Evolutionary conservation across 2,113 vertebrate species (phyloP).

Genomic region (Oophaga pumilio): DNA sequence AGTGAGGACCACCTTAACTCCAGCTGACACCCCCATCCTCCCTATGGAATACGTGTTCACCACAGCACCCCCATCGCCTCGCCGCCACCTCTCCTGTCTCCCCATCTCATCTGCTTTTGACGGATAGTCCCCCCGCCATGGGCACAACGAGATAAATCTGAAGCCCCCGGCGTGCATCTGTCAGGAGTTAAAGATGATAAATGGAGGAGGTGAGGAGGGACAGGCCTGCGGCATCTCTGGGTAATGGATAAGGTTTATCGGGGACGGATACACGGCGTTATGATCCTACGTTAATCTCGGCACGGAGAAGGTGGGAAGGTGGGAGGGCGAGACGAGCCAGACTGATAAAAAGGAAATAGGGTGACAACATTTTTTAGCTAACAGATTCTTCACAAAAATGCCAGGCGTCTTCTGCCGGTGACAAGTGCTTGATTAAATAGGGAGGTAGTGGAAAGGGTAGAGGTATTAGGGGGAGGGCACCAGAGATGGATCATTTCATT

Average conservation of each 20-base stretch:
- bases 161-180: conserved; percentile 79
- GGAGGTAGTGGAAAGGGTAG: conserved; percentile 70
- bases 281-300: conserved; percentile 78
- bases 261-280: conserved; percentile 69
- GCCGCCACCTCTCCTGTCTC: conserved; percentile 34
- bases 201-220: conserved; percentile 87
- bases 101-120: conserved; percentile 70
- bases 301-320: conserved; percentile 56
- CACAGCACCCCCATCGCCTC: conserved; percentile 28
- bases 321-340: conserved; percentile 59
- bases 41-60: conserved; percentile 58
- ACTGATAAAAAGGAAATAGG: conserved; percentile 99
- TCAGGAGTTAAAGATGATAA: conserved; percentile 99
- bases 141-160: conserved; percentile 85
- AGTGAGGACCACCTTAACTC: conserved; percentile 66
- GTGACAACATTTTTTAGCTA: conserved; percentile 99
- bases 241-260: conserved; percentile 76
- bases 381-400: conserved; percentile 97
- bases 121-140: conserved; percentile 77
- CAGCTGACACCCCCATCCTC: conserved; percentile 67
- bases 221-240: conserved; percentile 76
- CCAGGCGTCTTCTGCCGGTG: conserved; percentile 80
- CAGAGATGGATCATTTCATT: conserved; percentile 95
- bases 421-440: conserved; percentile 83
- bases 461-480: conserved; percentile 82